phyloP scores from a whole-genome alignment of 2,113 vertebrate species.

The Cyprinodon tularosa region DNA sequence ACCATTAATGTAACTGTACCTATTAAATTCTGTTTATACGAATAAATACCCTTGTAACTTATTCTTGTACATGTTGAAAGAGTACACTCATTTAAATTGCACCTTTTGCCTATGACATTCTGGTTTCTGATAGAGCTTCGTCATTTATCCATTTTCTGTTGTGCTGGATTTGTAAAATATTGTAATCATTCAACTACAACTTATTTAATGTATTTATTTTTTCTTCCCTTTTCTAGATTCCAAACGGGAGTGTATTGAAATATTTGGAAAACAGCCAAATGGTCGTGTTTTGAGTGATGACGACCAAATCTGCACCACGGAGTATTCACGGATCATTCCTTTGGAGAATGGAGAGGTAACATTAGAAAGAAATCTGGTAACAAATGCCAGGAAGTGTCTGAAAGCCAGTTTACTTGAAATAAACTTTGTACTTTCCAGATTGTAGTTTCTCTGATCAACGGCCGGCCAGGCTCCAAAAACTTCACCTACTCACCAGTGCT shows the following conservation, averaged over 20 bases:
- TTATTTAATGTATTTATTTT: background rate
- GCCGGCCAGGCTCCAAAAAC: conserved; percentile 87
- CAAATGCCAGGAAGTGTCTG: background rate
- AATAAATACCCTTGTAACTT: background rate
- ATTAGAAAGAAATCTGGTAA: background rate
- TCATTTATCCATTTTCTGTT: background rate
- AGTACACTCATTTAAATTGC: background rate
- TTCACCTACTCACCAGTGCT: conserved; percentile 86
- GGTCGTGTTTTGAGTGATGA: conserved; percentile 76
- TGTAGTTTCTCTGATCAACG: conserved; percentile 90
- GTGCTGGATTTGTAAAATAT: background rate
- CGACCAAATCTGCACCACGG: conserved; percentile 88
- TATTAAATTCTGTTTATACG: background rate
- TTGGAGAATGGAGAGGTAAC: conserved; percentile 93
- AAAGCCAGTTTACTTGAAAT: background rate
- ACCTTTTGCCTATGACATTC: background rate
- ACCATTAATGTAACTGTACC: too few species aligned
- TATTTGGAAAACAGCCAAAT: conserved; percentile 84
- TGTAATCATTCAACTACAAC: background rate
- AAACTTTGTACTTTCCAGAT: conserved; percentile 72
- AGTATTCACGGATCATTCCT: conserved; percentile 89
- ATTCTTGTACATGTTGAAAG: background rate
- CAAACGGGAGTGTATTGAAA: conserved; percentile 84
- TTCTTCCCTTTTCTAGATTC: conserved; percentile 78
- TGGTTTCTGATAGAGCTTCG: background rate